These are phyloP conservation scores for Tetramorium bicarinatum DNA, from an alignment of 2,888 invertebrate species.

Conservation along the genomic window DNA sequence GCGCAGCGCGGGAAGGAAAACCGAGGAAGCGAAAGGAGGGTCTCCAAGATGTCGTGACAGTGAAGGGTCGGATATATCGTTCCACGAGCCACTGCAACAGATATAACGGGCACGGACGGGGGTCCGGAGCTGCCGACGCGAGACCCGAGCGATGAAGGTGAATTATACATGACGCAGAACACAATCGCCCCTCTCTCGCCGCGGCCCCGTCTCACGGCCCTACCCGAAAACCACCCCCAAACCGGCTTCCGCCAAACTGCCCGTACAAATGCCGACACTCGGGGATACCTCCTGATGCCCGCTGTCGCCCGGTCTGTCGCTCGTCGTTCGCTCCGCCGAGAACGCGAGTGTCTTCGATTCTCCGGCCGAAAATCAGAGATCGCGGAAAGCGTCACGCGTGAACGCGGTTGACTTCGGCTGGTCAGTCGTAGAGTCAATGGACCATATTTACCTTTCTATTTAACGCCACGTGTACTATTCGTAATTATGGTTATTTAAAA, in stretches of 20 bases:
- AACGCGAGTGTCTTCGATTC: constrained; percentile 49
- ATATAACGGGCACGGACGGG: constrained; percentile 77
- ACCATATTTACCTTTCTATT: constrained; percentile 8
- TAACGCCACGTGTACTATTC: neutral
- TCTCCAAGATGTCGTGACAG: constrained; percentile 76
- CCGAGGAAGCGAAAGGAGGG: constrained; percentile 55
- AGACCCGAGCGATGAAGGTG: constrained; percentile 80
- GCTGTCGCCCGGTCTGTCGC: constrained; percentile 67
- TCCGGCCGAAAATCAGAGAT: constrained; percentile 40
- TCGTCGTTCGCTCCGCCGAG: constrained; percentile 36
- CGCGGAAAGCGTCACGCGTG: constrained; percentile 3
- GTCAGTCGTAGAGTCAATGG: neutral
- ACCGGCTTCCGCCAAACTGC: constrained; percentile 70
- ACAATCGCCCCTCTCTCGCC: constrained; percentile 79
- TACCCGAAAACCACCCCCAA: constrained; percentile 73
- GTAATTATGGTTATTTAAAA: neutral
- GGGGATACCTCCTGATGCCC: constrained; percentile 62
- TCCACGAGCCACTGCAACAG: constrained; percentile 73
- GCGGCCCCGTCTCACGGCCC: constrained; percentile 66
- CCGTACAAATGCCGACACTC: constrained; percentile 73
- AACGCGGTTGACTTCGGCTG: constrained; percentile 9
- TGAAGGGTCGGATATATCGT: constrained; percentile 73
- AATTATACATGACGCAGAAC: constrained; percentile 83
- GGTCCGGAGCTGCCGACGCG: constrained; percentile 79
- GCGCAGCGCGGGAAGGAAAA: constrained; percentile 32